Evolutionary conservation across 2,797 vertebrate species (phyloP), one percentile per base, ranked within the genome.

Genomic region (Morelia viridis): DNA sequence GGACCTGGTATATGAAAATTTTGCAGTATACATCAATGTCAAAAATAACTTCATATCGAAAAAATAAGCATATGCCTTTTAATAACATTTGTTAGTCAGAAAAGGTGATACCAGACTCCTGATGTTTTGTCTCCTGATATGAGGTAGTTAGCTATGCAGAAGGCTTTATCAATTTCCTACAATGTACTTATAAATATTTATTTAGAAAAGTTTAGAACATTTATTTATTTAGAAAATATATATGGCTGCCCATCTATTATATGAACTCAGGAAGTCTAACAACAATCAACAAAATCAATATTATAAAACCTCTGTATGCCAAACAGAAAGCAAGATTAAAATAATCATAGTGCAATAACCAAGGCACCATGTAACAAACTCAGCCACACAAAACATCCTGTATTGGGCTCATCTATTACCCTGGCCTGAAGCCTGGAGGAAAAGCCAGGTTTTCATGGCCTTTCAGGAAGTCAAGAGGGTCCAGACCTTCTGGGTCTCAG

Each of bases 151-250:
- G 3, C 35, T 80, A 80, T 80, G 41, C 19, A 80, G 11, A 22
- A 46, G 41, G 19, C 9, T 80, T 80, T 46, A 80, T 80, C 71
- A 46, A 41, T 80, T 56, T 80, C 19, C 41, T 80, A 46, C 46
- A 31, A 53, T 87, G 5, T 76, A 90, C 91, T 58, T 22, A 83
- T 1, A 1, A 91, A 50, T 86, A 92, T 91, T 92, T 56, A 56
- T 91, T 92, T 94, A 80, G 92, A 46, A 50, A 65, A 80, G 24
- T 46, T 87, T 85, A 80, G 3, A 80, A 80, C 35, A 80, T 46
- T 41, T 80, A 80, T 41, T 80, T 80, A 80, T 46, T 80, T 46
- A 24, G 71, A 80, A 80, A 80, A 24, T 80, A 24, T 80, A 46
- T 80, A 46, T 80, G 41, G 35, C 9, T 4, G 46, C 41, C 41